Conservation (phyloP, 2,888 invertebrate genomes). For the Agrotis puta region DNA sequence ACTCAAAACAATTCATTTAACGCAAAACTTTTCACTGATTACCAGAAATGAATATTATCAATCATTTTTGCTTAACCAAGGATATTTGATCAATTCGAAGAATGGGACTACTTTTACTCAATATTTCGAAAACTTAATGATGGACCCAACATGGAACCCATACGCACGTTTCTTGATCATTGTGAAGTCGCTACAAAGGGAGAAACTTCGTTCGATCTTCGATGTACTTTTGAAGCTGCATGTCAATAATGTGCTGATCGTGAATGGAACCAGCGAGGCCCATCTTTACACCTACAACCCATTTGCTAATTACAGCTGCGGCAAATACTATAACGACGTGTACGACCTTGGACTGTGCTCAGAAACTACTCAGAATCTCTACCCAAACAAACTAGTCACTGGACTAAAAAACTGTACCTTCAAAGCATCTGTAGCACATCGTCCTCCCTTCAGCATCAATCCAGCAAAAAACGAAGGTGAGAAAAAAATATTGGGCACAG, state of each 20-base stretch:
- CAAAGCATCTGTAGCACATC: constrained; percentile 70
- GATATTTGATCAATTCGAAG: constrained; percentile 67
- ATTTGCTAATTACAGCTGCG: constrained; percentile 79
- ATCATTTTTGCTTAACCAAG: constrained; percentile 48
- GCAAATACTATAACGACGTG: constrained; percentile 74
- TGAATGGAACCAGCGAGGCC: constrained; percentile 68
- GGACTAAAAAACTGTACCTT: constrained; percentile 77
- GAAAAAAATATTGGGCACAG: constrained; percentile 52
- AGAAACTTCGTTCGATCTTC: constrained; percentile 69
- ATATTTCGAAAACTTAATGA: constrained; percentile 55
- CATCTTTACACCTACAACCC: constrained; percentile 79
- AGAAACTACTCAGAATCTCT: constrained; percentile 61
- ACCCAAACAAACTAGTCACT: constrained; percentile 69
- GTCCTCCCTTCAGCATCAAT: constrained; percentile 74
- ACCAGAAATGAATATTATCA: constrained; percentile 22
- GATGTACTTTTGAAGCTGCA: constrained; percentile 69
- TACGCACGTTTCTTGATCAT: constrained; percentile 71
- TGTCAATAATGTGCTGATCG: constrained; percentile 70
- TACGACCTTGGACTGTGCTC: constrained; percentile 74
- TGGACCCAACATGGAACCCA: constrained; percentile 75
- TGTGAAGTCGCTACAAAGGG: constrained; percentile 58
- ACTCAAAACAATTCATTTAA: constrained; percentile 43
- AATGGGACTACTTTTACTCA: constrained; percentile 61
- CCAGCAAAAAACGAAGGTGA: constrained; percentile 37
- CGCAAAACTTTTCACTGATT: constrained; percentile 31